Conservation (phyloP, 2,888 invertebrate species). For the Campoletis raptor region DNA sequence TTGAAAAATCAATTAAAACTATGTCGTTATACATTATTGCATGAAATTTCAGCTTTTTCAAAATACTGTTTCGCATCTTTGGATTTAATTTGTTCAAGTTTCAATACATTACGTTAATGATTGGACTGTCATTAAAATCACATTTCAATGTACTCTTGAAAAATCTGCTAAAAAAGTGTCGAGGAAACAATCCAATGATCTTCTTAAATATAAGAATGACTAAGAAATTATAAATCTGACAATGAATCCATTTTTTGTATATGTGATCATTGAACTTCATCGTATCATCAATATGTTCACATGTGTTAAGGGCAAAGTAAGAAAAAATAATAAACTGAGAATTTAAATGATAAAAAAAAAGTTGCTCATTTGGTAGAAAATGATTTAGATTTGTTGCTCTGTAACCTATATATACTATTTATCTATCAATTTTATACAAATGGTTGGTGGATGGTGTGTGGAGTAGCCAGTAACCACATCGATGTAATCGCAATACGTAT, state of each 20-base stretch:
- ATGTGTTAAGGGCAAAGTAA: too few species aligned
- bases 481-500: conserved; percentile 46
- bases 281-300: not conserved
- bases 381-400: not conserved
- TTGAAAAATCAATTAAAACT: not conserved
- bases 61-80: not conserved
- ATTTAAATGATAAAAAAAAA: not conserved
- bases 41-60: too few species aligned
- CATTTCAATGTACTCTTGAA: too few species aligned
- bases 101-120: too few species aligned
- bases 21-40: too few species aligned
- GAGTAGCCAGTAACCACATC: conserved; percentile 26
- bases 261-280: not conserved
- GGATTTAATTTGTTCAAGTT: not conserved
- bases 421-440: conserved; percentile 6
- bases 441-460: not conserved
- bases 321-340: not conserved
- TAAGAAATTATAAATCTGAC: not conserved
- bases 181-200: not conserved
- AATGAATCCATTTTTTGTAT: not conserved
- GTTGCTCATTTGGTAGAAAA: not conserved
- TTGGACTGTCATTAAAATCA: too few species aligned
- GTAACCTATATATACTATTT: not conserved
- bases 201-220: not conserved
- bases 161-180: not conserved